Evolutionary conservation across 2,797 vertebrate species (phyloP).

Genomic region (Aselliscus stoliczkanus): DNA sequence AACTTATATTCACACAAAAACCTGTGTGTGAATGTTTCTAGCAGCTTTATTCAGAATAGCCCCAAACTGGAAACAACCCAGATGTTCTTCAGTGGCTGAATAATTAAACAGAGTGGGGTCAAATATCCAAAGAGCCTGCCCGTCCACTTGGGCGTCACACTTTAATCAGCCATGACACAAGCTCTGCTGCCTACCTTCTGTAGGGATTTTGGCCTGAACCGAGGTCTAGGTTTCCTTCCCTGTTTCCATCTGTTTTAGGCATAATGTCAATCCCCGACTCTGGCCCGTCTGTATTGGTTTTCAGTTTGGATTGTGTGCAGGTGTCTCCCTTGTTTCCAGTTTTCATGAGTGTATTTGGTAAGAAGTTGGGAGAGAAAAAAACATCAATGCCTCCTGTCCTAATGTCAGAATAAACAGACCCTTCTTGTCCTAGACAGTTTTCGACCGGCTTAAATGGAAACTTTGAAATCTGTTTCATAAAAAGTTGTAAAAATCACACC

Average conservation of each 20-base stretch:
- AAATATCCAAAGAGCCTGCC: neutral
- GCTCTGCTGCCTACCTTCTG: neutral
- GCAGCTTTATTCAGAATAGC: too few species aligned
- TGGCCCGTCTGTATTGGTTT: neutral
- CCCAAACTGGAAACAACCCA: too few species aligned
- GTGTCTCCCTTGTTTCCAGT: neutral
- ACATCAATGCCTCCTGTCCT: neutral
- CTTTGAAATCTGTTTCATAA: slow-evolving; percentile 32
- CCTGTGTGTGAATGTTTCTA: too few species aligned
- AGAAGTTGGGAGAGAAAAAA: neutral
- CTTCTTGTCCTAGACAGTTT: neutral
- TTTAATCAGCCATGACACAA: neutral
- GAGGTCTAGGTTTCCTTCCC: neutral
- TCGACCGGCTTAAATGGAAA: neutral
- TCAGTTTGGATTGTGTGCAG: neutral
- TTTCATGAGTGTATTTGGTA: neutral
- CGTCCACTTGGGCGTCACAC: neutral
- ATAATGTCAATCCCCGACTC: neutral
- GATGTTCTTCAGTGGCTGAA: too few species aligned
- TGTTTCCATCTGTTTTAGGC: neutral
- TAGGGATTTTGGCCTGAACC: neutral
- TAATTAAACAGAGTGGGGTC: neutral
- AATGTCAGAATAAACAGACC: neutral
- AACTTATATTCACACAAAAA: too few species aligned
- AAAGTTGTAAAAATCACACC: slow-evolving; percentile 37